Evolutionary conservation across 2,113 vertebrate genomes (phyloP).

Genomic region (Tor tambroides): DNA sequence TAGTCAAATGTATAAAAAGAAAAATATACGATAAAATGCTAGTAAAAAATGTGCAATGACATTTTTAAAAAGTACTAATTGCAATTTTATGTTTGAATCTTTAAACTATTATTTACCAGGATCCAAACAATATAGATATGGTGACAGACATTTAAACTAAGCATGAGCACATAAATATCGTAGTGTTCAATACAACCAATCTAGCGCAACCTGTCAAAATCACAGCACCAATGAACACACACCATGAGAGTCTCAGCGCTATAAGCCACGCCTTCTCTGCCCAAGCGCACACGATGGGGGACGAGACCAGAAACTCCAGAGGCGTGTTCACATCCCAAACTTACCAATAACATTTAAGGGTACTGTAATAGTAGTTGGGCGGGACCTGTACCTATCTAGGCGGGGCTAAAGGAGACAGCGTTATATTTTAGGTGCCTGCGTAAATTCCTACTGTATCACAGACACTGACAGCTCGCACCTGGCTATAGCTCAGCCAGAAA

Average conservation of each 20-base stretch:
- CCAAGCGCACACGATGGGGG: slow-evolving; percentile 4
- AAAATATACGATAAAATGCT: not conserved
- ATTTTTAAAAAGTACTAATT: not conserved
- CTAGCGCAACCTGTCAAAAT: slow-evolving; percentile 33
- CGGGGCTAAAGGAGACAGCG: slow-evolving; percentile 47
- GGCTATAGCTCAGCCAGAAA: slow-evolving; percentile 20
- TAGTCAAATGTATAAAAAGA: not conserved
- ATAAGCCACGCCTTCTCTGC: slow-evolving; percentile 15
- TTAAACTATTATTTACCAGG: not conserved
- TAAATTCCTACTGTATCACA: slow-evolving; percentile 68
- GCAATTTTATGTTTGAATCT: not conserved
- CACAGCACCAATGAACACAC: slow-evolving; percentile 51
- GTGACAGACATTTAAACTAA: not conserved
- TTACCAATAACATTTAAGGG: slow-evolving; percentile 51
- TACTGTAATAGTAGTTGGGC: slow-evolving; percentile 38
- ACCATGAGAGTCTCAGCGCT: not conserved
- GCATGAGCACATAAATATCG: not conserved
- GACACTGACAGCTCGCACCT: slow-evolving; percentile 53
- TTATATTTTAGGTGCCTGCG: slow-evolving; percentile 72
- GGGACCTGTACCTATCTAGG: slow-evolving; percentile 53
- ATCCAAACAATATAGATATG: not conserved
- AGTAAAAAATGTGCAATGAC: not conserved
- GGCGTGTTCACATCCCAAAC: slow-evolving; percentile 55
- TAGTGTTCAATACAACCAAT: slow-evolving; percentile 6
- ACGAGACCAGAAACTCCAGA: slow-evolving; percentile 2